phyloP scores from a whole-genome alignment of 1,140 invertebrate genomes.

The Ptiloglossa arizonensis region DNA sequence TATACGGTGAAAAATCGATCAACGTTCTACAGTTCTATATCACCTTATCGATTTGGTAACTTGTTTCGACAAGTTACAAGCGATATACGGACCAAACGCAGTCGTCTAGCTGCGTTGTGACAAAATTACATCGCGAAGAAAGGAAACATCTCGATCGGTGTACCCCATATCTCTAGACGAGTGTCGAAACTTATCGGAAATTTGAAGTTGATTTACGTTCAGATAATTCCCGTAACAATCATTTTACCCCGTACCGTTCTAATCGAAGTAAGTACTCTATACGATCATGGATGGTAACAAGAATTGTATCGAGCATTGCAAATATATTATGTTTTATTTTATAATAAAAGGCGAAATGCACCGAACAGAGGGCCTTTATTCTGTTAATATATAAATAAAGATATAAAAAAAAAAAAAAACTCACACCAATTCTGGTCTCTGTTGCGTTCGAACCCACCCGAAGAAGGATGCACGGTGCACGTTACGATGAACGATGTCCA shows the following conservation, averaged over 20 bases:
- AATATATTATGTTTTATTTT: slow-evolving; percentile 24
- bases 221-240: slow-evolving; percentile 2
- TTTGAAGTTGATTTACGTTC: slow-evolving; percentile 7
- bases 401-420: slow-evolving; percentile 29
- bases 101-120: neutral
- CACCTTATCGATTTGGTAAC: neutral
- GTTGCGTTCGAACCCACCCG: neutral
- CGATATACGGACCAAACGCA: slow-evolving; percentile 56
- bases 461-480: neutral
- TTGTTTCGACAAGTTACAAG: slow-evolving; percentile 7
- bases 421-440: neutral
- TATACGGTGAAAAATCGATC: neutral
- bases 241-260: slow-evolving; percentile 10
- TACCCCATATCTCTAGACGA: slow-evolving; percentile 21
- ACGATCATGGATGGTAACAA: slow-evolving; percentile 18
- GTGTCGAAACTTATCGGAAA: neutral
- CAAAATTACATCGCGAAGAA: neutral
- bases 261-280: slow-evolving; percentile 17
- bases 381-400: slow-evolving; percentile 42
- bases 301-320: slow-evolving; percentile 6
- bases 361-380: slow-evolving; percentile 31
- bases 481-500: neutral
- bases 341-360: slow-evolving; percentile 13
- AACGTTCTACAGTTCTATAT: neutral
- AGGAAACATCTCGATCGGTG: neutral